phyloP scores from a whole-genome alignment of 2,888 invertebrate species.

The Therioaphis trifolii region DNA sequence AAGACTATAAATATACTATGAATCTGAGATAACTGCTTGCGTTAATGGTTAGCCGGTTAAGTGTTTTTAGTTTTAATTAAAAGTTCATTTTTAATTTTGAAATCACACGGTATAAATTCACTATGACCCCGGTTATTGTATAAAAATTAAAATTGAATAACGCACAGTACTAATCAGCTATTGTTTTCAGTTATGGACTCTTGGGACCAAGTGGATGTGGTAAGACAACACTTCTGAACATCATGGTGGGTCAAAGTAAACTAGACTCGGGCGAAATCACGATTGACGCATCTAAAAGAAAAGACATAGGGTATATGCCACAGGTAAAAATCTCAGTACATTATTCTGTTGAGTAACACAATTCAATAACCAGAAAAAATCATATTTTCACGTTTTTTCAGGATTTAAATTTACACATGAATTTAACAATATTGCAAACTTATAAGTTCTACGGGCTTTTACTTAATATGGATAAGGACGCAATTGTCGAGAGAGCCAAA shows the following conservation, averaged over 20 bases:
- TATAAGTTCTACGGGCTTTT: slow-evolving; percentile 64
- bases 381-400: slow-evolving; percentile 24
- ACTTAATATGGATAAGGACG: slow-evolving; percentile 61
- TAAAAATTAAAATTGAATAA: too few relatives aligned
- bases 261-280: slow-evolving; percentile 70
- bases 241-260: slow-evolving; percentile 70
- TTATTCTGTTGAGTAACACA: too few relatives aligned
- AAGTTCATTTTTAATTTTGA: too few relatives aligned
- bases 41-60: too few relatives aligned
- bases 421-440: slow-evolving; percentile 64
- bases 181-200: slow-evolving; percentile 71
- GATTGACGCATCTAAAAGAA: slow-evolving; percentile 69
- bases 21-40: too few relatives aligned
- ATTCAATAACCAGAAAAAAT: too few relatives aligned
- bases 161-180: too few relatives aligned
- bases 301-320: slow-evolving; percentile 67
- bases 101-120: too few relatives aligned
- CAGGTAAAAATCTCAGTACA: slow-evolving; percentile 72
- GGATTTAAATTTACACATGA: slow-evolving; percentile 63
- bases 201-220: slow-evolving; percentile 73
- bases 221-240: slow-evolving; percentile 72
- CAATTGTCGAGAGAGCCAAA: slow-evolving; percentile 62
- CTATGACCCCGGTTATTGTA: too few relatives aligned
- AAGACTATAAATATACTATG: too few relatives aligned
- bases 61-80: too few relatives aligned